Percentiles rank a stretch among this genome's conserved stretches.
These are phyloP conservation scores for Spisula subtruncata DNA, from an alignment of 2,888 invertebrate genomes.

Conservation along the genomic window DNA sequence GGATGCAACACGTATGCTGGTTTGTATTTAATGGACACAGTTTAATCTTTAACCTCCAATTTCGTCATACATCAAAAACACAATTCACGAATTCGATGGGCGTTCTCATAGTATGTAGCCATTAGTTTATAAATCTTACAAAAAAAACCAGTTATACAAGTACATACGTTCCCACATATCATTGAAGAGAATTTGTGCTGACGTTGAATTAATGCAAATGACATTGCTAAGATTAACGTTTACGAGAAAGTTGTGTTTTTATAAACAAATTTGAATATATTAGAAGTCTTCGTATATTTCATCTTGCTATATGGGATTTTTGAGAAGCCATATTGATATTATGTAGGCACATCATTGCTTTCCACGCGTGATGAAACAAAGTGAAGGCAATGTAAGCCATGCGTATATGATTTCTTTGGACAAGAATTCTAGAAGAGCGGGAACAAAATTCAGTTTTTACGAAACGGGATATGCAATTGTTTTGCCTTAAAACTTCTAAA, in stretches of 20 bases:
- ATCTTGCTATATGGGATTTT: neutral
- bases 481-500: too few relatives aligned
- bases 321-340: neutral
- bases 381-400: conserved; percentile 5
- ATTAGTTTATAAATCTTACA: too few relatives aligned
- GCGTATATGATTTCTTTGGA: neutral
- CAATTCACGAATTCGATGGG: too few relatives aligned
- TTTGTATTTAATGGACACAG: too few relatives aligned
- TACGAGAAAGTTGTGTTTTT: neutral
- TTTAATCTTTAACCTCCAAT: too few relatives aligned
- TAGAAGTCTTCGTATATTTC: neutral
- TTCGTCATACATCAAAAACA: too few relatives aligned
- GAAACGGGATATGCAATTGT: too few relatives aligned
- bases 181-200: neutral
- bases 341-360: neutral
- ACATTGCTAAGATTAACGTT: neutral
- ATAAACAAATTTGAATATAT: neutral
- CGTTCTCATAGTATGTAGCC: too few relatives aligned
- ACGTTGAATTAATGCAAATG: neutral
- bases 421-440: neutral
- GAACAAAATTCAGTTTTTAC: too few relatives aligned
- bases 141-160: too few relatives aligned
- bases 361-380: neutral
- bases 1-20: too few relatives aligned
- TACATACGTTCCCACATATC: too few relatives aligned